Evolutionary conservation across 2,888 invertebrate species (phyloP).

Genomic region (Scaptomyza polygonia): DNA sequence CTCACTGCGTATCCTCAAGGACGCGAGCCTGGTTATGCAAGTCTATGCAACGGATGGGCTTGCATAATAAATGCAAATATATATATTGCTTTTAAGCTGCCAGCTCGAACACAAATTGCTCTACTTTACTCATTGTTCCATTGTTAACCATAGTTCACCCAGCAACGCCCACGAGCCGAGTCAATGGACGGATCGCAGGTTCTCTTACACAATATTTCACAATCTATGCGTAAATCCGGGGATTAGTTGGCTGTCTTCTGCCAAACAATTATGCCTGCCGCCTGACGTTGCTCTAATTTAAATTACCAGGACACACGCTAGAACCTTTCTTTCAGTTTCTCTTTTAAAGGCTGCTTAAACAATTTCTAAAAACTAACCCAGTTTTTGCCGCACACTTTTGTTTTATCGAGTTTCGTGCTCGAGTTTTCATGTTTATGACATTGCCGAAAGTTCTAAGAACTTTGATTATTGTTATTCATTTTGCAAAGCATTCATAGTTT

Average conservation of each 20-base stretch:
- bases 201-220: slow-evolving; percentile 75
- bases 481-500: slow-evolving; percentile 6
- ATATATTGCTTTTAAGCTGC: slow-evolving; percentile 58
- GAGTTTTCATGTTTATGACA: slow-evolving; percentile 61
- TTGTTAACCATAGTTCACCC: slow-evolving; percentile 57
- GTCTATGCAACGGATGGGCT: slow-evolving; percentile 71
- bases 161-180: slow-evolving; percentile 65
- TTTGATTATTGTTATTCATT: slow-evolving; percentile 26
- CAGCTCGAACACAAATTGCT: slow-evolving; percentile 63
- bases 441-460: slow-evolving; percentile 59
- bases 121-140: slow-evolving; percentile 65
- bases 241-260: slow-evolving; percentile 61
- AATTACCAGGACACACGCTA: slow-evolving; percentile 41
- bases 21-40: slow-evolving; percentile 71
- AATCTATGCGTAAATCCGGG: slow-evolving; percentile 65
- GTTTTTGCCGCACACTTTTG: slow-evolving; percentile 61
- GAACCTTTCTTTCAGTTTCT: background rate
- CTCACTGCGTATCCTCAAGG: slow-evolving; percentile 44
- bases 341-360: slow-evolving; percentile 45
- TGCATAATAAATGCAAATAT: slow-evolving; percentile 73
- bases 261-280: slow-evolving; percentile 54
- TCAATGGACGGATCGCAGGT: slow-evolving; percentile 58
- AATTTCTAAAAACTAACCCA: slow-evolving; percentile 71
- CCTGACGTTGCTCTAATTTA: slow-evolving; percentile 72
- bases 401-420: slow-evolving; percentile 40